Percentiles rank a stretch among this genome's conserved stretches.
phyloP scores from a whole-genome alignment of 2,113 vertebrate species.

The Aegotheles bennettii region DNA sequence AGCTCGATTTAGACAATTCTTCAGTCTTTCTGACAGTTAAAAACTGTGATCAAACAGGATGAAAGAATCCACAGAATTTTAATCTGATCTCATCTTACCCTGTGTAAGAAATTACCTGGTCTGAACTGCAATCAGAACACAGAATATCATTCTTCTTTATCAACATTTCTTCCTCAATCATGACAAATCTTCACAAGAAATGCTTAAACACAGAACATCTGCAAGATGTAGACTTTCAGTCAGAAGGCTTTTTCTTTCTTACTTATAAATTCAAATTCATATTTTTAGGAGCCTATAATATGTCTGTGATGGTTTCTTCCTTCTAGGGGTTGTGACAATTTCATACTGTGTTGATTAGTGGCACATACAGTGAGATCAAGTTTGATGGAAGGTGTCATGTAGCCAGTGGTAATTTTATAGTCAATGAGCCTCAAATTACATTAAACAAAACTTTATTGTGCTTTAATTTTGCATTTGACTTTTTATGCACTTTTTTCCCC shows the following conservation, averaged over 20 bases:
- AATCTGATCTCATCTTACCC: neutral
- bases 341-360: neutral
- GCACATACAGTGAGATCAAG: neutral
- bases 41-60: neutral
- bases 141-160: neutral
- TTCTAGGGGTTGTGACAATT: neutral
- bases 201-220: neutral
- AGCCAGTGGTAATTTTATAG: neutral
- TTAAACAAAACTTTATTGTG: neutral
- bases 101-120: neutral
- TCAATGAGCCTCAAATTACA: neutral
- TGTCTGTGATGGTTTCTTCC: neutral
- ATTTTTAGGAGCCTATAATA: neutral
- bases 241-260: neutral
- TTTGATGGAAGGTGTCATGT: neutral
- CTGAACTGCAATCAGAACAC: neutral
- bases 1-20: neutral
- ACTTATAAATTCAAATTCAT: neutral
- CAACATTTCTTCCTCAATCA: neutral
- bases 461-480: neutral
- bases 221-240: neutral
- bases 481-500: neutral
- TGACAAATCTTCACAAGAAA: neutral
- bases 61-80: conserved; percentile 5
- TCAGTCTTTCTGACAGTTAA: neutral